Base-by-base conservation (phyloP, 1,140 invertebrate genomes). In the Arctopsyche grandis region DNA sequence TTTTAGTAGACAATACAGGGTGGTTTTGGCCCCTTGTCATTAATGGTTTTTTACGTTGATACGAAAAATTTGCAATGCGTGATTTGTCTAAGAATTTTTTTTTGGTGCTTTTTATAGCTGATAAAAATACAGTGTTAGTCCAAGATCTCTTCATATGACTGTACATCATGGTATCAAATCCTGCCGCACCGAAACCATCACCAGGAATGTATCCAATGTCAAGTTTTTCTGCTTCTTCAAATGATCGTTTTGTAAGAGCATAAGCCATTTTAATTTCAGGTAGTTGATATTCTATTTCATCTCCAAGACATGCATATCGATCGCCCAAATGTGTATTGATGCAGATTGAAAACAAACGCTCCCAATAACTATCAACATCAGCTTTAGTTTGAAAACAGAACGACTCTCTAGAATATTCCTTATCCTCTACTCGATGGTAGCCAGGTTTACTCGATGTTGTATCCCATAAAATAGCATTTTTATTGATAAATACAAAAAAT, bases 311-410 rank as follows among this genome's bases (percentile, higher is more conserved):
- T 14, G 58, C 44, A 44, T 80, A 56, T n/a, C 79, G 21, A 14
- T 60, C 22, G n/a, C 81, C 81, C 12, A 82, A 66, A 9, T 3
- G 21, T 0, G 93, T 93, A 79, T 91, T 89, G 46, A 92, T 88
- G 79, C 91, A 91, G 63, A 91, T 91, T 69, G 87, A 88, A 88
- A 91, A 90, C 85, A 94, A 85, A 69, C 93, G 91, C 79, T 89
- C 88, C 94, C 94, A 95, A 85, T 93, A 94, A 21, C 89, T 88
- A 16, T 93, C 89, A 0, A 94, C 85, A 79, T 91, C 89, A 14
- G 87, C 78, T 1, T 89, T 81, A 0, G 84, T 85, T 0, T 88
- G 81, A 81, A 95, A 93, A 12, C 83, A 52, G 82, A 91, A 94
- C 0, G 83, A 84, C 0, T 87, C 85, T 4, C 85, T 81, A 0